Base-by-base conservation (phyloP, 1,140 invertebrate species). In the Notospermus geniculatus region DNA sequence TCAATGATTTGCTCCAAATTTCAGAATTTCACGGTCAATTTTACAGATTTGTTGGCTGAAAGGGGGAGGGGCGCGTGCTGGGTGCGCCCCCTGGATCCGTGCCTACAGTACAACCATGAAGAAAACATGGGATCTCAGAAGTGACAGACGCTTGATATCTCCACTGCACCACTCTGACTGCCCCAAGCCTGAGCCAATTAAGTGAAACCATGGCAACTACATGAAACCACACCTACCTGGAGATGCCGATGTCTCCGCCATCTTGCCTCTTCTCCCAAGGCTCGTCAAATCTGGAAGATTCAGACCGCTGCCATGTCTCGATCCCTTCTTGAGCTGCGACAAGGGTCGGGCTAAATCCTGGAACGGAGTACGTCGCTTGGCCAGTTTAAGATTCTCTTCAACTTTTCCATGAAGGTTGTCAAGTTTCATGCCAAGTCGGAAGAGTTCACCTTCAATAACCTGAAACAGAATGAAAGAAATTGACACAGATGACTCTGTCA, bases 351-450 rank as follows among this genome's bases (percentile, higher is more conserved):
- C 36, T 29, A 29, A 28, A 39, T 60, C 45, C 57, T 76, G 72
- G 62, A 77, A 79, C 13, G 77, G 77, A 28, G 46, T 50, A 19
- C 70, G 68, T 27, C 76, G 60, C 52, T 71, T 59, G 17, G 70
- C 65, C 1, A 67, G 59, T 46, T 72, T 72, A 23, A 70, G 41
- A 58, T 76, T 74, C n/a, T 66, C 69, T 11, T 78, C 73, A 17
- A 78, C 71, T 60, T 65, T 68, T 54, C 75, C 73, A 56, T 78
- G 73, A 59, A 79, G 68, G 59, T 75, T 74, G 64, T 79, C 77
- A 64, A 79, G 73, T 53, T 71, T 74, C 77, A 79, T 78, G 9
- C 76, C 74, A 13, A 79, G 62, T 54, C 71, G 68, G 59, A 78
- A 79, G 19, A 79, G 61, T 63, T 78, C 71, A 29, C 77, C 76